Percentiles rank a stretch among this genome's conserved stretches.
These are phyloP conservation scores for Austrofundulus limnaeus DNA, from an alignment of 2,113 vertebrate species.

Conservation along the genomic window DNA sequence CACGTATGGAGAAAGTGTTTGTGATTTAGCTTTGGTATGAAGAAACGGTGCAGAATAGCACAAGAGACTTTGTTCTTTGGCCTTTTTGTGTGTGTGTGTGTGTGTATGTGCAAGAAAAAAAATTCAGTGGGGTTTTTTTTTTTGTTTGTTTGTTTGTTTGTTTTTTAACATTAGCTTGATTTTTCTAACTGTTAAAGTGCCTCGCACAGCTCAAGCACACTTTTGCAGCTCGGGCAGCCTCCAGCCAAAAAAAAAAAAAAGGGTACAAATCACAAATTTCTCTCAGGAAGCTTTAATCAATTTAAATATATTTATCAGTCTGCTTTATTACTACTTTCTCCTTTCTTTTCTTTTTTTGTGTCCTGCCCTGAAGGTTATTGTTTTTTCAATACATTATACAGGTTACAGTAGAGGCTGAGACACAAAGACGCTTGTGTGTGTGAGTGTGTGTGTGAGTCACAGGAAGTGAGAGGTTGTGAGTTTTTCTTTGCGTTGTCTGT, in stretches of 20 bases:
- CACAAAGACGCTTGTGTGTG: slow-evolving; percentile 5
- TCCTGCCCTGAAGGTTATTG: neutral
- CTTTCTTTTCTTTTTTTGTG: neutral
- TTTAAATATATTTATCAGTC: no score
- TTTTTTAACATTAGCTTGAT: neutral
- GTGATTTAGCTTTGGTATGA: neutral
- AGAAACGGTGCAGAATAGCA: neutral
- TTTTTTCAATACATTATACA: slow-evolving; percentile 8
- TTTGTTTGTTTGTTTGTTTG: no score
- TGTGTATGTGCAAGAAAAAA: no score
- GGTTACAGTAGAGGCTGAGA: neutral
- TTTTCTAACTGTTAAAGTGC: slow-evolving; percentile 15
- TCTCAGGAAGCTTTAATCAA: neutral
- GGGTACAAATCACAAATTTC: slow-evolving; percentile 19
- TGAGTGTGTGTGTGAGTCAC: slow-evolving; percentile 51
- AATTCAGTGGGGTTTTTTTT: no score
- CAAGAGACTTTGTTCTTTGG: neutral
- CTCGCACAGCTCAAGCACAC: neutral
- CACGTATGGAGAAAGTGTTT: neutral
- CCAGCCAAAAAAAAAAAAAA: slow-evolving; percentile 16
- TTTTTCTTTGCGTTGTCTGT: slow-evolving; percentile 20
- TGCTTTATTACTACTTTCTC: slow-evolving; percentile 3
- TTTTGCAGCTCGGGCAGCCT: slow-evolving; percentile 20
- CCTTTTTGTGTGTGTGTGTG: no score
- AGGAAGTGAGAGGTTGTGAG: slow-evolving; percentile 59